These are phyloP conservation scores for Zaprionus ghesquierei DNA, from an alignment of 1,140 invertebrate genomes.

Conservation along the genomic window DNA sequence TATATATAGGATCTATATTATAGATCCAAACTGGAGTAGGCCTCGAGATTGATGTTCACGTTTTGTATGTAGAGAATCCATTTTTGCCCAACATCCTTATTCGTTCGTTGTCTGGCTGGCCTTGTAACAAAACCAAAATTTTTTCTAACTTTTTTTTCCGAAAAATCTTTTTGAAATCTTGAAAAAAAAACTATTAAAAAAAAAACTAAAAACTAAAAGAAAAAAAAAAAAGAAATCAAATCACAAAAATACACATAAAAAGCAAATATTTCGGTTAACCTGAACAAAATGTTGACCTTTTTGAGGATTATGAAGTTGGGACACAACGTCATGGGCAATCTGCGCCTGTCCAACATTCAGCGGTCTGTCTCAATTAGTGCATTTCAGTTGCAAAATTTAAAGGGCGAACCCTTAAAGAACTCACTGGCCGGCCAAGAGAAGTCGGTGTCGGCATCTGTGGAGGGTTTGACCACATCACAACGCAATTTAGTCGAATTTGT, in stretches of 20 bases:
- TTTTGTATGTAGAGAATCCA: not conserved
- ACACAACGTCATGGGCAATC: not conserved
- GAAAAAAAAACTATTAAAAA: constrained; percentile 1
- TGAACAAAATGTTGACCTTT: constrained; percentile 15
- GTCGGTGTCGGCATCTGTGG: not conserved
- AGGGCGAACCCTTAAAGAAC: constrained; percentile 1
- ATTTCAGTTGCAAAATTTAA: constrained; percentile 17
- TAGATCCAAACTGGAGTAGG: not conserved
- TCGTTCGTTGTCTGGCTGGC: constrained; percentile 14
- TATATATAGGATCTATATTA: too few species aligned
- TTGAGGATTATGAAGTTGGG: constrained; percentile 18
- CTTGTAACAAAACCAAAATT: constrained; percentile 21
- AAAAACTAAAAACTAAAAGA: not conserved
- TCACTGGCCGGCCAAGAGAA: not conserved
- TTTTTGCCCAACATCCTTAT: not conserved
- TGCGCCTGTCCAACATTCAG: not conserved
- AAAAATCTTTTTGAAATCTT: constrained; percentile 9
- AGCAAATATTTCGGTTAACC: not conserved
- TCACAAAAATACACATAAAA: not conserved
- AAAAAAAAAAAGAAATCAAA: constrained; percentile 9
- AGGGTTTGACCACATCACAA: constrained; percentile 3
- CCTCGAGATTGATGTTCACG: not conserved
- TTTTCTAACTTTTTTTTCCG: not conserved
- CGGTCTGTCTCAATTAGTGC: constrained; percentile 10
- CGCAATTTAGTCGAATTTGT: constrained; percentile 34